Conservation (phyloP, 2,888 invertebrate species). For the Temnothorax ravouxi region DNA sequence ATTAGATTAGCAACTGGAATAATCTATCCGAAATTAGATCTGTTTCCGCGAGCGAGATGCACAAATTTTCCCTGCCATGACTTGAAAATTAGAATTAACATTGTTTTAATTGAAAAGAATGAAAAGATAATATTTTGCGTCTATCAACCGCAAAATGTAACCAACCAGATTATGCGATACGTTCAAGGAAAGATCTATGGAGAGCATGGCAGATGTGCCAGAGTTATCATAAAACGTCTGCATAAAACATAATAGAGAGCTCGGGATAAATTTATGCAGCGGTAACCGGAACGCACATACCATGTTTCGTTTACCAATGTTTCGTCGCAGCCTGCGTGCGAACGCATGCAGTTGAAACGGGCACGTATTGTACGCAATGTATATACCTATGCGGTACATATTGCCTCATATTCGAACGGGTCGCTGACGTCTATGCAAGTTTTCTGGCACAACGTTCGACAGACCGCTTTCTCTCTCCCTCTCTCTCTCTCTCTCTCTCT, state of each 20-base stretch:
- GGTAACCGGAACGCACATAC: constrained; percentile 23
- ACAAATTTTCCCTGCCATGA: background rate
- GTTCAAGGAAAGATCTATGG: constrained; percentile 9
- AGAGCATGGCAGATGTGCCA: constrained; percentile 14
- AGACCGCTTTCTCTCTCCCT: no score
- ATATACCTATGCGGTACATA: constrained; percentile 17
- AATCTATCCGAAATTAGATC: background rate
- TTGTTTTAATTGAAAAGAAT: background rate
- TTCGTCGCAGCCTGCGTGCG: constrained; percentile 10
- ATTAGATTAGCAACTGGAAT: background rate
- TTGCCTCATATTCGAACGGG: constrained; percentile 15
- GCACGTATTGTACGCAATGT: constrained; percentile 8
- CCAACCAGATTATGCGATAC: background rate
- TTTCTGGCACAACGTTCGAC: constrained; percentile 26
- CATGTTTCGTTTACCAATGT: constrained; percentile 26
- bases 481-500: background rate
- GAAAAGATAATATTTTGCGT: background rate
- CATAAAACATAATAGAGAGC: constrained; percentile 42
- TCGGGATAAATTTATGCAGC: constrained; percentile 31
- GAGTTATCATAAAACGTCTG: constrained; percentile 36
- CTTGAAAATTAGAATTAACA: background rate
- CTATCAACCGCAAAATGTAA: background rate
- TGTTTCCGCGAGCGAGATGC: background rate
- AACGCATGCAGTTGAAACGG: constrained; percentile 7
- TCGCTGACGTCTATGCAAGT: constrained; percentile 22